Evolutionary conservation across 1,140 invertebrate species (phyloP).

Genomic region (Metopolophium dirhodum): DNA sequence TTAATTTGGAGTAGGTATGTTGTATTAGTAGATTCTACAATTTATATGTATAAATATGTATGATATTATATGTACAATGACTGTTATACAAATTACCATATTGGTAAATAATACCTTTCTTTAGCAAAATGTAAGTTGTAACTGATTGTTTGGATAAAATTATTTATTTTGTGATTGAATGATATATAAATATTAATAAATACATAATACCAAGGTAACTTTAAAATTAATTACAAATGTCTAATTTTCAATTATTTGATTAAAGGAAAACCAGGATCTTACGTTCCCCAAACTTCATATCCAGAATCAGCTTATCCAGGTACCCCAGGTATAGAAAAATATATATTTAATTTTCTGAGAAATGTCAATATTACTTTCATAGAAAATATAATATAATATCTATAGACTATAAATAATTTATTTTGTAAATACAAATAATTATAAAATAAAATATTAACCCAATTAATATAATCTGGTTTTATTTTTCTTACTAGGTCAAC

Average conservation of each 20-base stretch:
- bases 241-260: neutral
- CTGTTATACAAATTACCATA: neutral
- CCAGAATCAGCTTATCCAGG: conserved; percentile 60
- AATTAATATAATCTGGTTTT: neutral
- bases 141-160: conserved; percentile 57
- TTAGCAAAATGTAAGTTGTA: neutral
- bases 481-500: conserved; percentile 17
- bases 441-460: neutral
- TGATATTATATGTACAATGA: neutral
- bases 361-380: neutral
- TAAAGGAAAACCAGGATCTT: conserved; percentile 53
- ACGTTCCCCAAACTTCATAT: conserved; percentile 58
- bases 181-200: too few relatives aligned
- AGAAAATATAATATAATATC: neutral
- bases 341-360: neutral
- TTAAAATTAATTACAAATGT: neutral
- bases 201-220: neutral
- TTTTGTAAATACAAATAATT: too few relatives aligned
- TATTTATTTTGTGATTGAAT: conserved; percentile 58
- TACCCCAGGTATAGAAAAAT: neutral
- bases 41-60: too few relatives aligned
- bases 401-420: neutral
- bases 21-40: neutral
- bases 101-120: neutral
- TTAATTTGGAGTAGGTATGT: neutral